phyloP scores from a whole-genome alignment of 2,113 vertebrate species.

The Butastur rufipennis region DNA sequence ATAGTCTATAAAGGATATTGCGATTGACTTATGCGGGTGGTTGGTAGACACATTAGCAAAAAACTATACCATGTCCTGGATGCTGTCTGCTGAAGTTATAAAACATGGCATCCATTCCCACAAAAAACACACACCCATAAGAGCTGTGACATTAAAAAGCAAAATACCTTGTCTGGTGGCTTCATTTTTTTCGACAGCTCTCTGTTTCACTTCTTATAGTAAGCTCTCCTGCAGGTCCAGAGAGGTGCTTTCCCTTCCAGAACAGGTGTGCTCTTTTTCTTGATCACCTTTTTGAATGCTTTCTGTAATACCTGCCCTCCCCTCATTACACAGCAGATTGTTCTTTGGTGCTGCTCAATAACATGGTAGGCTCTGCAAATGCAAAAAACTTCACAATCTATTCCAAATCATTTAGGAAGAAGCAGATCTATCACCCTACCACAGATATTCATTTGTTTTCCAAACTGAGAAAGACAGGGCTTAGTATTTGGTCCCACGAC shows the following conservation, averaged over 20 bases:
- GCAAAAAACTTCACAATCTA: slow-evolving; percentile 57
- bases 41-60: not conserved
- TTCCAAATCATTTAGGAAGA: slow-evolving; percentile 17
- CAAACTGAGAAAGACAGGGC: not conserved
- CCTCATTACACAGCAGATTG: slow-evolving; percentile 12
- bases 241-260: not conserved
- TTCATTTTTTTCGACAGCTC: not conserved
- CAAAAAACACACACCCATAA: not conserved
- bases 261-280: slow-evolving; percentile 5
- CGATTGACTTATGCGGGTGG: not conserved
- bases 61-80: not conserved
- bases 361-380: slow-evolving; percentile 50
- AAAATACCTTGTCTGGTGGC: slow-evolving; percentile 52
- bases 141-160: slow-evolving; percentile 7
- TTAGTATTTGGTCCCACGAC: not conserved
- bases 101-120: not conserved
- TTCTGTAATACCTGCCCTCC: slow-evolving; percentile 50
- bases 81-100: not conserved
- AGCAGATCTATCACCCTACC: slow-evolving; percentile 22
- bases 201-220: not conserved
- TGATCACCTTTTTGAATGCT: slow-evolving; percentile 11
- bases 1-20: not conserved
- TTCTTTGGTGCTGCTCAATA: slow-evolving; percentile 46
- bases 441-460: not conserved
- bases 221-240: slow-evolving; percentile 25